These are phyloP conservation scores for Hippocampus comes DNA, from an alignment of 2,113 vertebrate species.

Conservation along the genomic window DNA sequence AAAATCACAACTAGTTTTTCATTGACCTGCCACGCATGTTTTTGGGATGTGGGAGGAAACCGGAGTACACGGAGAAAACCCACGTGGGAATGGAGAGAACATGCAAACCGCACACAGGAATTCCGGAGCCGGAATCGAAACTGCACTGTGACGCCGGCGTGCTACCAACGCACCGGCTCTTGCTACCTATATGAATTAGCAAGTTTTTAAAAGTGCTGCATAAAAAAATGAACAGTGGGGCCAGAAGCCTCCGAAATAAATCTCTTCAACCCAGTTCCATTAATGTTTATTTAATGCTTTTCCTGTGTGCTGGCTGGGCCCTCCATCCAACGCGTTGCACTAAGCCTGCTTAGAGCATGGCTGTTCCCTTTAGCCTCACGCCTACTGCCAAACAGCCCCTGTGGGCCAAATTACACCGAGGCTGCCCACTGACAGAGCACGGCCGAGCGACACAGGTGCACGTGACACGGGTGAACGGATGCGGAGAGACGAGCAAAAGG, in stretches of 20 bases:
- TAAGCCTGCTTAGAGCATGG: constrained; percentile 62
- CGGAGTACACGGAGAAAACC: no score
- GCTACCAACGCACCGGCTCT: constrained; percentile 64
- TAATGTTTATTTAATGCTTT: constrained; percentile 79
- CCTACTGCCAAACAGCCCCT: constrained; percentile 57
- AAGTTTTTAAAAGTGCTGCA: constrained; percentile 73
- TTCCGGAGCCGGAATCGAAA: no score
- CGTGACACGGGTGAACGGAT: constrained; percentile 40
- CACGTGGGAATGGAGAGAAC: no score
- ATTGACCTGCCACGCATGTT: constrained; percentile 38
- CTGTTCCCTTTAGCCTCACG: constrained; percentile 60
- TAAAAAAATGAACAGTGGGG: constrained; percentile 41
- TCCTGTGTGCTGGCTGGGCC: constrained; percentile 63
- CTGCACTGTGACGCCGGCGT: background rate
- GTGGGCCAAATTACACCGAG: constrained; percentile 63
- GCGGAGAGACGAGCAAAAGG: background rate
- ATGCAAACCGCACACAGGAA: no score
- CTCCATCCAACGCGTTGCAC: constrained; percentile 58
- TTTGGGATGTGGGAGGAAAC: no score
- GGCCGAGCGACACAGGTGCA: constrained; percentile 39
- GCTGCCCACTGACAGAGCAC: constrained; percentile 61
- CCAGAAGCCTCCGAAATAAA: constrained; percentile 74
- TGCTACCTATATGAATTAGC: constrained; percentile 74
- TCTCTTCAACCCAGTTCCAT: constrained; percentile 78
- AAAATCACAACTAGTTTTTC: background rate